phyloP scores from a whole-genome alignment of 2,113 vertebrate species.

The Amazona guildingii region DNA sequence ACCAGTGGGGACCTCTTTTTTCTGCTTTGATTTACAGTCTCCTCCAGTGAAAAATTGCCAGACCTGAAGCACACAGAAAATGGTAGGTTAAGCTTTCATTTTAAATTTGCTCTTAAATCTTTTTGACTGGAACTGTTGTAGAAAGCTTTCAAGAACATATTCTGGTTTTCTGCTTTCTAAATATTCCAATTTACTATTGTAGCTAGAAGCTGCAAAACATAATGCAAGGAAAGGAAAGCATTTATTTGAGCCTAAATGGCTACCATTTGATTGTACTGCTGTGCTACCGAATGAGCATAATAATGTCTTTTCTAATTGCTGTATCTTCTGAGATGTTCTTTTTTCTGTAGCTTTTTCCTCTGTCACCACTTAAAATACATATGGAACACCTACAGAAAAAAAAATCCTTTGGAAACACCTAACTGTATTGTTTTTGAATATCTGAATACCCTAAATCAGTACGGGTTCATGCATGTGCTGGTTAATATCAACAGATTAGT shows the following conservation, averaged over 20 bases:
- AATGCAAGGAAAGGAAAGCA: neutral
- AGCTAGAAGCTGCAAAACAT: neutral
- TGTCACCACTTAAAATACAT: neutral
- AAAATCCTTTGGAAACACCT: neutral
- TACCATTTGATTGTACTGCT: neutral
- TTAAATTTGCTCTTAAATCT: neutral
- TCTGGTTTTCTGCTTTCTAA: neutral
- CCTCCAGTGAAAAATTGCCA: neutral
- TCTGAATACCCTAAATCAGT: neutral
- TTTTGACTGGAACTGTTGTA: neutral
- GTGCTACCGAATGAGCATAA: neutral
- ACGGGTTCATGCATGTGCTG: neutral
- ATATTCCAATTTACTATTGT: neutral
- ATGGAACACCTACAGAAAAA: neutral
- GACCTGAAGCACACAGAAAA: conserved; percentile 46
- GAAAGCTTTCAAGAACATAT: neutral
- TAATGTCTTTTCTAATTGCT: neutral
- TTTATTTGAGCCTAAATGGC: neutral
- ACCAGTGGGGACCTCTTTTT: neutral
- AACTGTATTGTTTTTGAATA: neutral
- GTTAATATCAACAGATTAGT: neutral
- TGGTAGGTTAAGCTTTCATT: conserved; percentile 63
- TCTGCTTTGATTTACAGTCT: neutral
- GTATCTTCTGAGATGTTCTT: neutral
- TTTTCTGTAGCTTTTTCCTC: neutral